Base-by-base conservation (phyloP, 1,140 invertebrate species). In the Matsumurasca onukii region DNA sequence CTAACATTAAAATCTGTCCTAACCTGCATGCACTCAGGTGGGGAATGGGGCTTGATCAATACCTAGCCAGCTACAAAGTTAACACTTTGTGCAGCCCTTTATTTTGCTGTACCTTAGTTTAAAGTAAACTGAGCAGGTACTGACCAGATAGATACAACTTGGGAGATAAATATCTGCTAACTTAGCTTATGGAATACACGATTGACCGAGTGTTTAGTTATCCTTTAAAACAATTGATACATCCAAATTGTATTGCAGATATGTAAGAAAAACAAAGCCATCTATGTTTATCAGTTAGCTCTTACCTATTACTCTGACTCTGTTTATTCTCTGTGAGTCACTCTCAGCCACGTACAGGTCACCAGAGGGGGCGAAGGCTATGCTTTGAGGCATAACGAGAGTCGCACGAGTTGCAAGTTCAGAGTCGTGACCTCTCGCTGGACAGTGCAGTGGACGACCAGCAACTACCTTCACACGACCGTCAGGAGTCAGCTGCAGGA, bases 321-420 rank as follows among this genome's bases (percentile, higher is more conserved):
- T 83, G 77, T 98, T 97, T n/a, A 97, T 96, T 72, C 94, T 85
- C 77, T 98, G 94, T 0, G 93, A 94, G 78, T 98, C 95, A 76
- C 94, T 97, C 78, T 98, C 96, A 0, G 96, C 94, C 3, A 98
- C 92, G 76, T 91, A 98, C 0, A 99, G 80, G 76, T 97, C 90
- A n/a, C 97, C 97, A 20, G 93, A 89, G 0, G 94, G 90, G n/a
- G 92, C 92, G 76, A 98, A 98, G 0, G 95, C 89, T 59, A 99
- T 92, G 72, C 92, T 94, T 76, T 97, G 93, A 0, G 96, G 95
- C 86, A 94, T 93, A 0, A 96, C 91, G 1, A 98, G 81, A 0
- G 92, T 93, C 0, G 94, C 92, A 73, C 95, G 93, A 3, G 92
- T 93, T 0, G 93, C 93, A 9, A 94, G 78, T 76, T 95, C 92